Evolutionary conservation across 2,888 invertebrate species (phyloP).

Genomic region (Rhopalosiphum nymphaeae): DNA sequence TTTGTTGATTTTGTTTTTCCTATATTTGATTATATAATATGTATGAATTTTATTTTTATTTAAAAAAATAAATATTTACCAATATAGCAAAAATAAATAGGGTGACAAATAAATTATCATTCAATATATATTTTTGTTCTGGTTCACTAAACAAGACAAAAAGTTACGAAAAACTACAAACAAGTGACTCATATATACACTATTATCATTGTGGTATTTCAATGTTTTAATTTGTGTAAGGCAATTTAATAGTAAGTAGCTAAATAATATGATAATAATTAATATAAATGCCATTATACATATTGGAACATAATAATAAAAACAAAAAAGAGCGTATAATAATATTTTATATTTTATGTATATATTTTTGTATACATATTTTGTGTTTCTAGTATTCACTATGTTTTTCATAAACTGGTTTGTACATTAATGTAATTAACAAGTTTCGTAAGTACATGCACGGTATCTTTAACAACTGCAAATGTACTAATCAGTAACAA

Average conservation of each 20-base stretch:
- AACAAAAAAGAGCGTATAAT: neutral
- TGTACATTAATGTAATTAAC: neutral
- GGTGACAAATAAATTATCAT: neutral
- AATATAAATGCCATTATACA: neutral
- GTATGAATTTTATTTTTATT: neutral
- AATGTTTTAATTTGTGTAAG: neutral
- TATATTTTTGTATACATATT: neutral
- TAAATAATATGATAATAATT: neutral
- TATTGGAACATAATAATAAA: neutral
- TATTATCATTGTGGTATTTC: neutral
- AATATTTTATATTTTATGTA: neutral
- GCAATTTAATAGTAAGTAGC: neutral
- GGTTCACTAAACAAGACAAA: neutral
- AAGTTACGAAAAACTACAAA: neutral
- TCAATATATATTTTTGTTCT: neutral
- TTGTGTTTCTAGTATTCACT: neutral
- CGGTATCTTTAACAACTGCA: neutral
- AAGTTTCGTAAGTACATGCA: neutral
- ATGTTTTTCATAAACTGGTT: neutral
- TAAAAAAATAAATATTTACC: neutral
- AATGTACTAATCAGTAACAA: slow-evolving; percentile 34
- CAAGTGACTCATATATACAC: neutral
- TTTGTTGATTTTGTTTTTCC: neutral
- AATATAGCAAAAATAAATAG: neutral
- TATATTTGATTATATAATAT: neutral